A percentile compares a stretch with the other conserved stretches of the same genome.
Evolutionary conservation across 1,140 invertebrate species (phyloP).

Genomic region (Apolygus lucorum): DNA sequence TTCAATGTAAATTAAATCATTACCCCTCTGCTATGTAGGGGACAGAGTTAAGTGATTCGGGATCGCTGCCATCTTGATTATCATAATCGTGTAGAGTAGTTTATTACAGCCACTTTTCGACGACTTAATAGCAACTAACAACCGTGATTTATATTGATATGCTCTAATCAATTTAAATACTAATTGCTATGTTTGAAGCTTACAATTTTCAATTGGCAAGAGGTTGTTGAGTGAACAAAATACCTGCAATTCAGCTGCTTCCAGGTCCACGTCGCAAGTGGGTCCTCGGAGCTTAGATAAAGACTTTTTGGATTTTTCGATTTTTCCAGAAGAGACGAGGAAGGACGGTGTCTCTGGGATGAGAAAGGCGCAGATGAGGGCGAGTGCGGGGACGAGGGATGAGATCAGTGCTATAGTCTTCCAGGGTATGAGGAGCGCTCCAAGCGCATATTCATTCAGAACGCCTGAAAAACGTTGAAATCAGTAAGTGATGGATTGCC

Average conservation of each 20-base stretch:
- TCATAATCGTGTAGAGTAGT: no score
- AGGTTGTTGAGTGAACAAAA: no score
- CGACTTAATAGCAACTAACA: no score
- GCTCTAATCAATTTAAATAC: no score
- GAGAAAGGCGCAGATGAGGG: constrained; percentile 50
- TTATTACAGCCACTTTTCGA: no score
- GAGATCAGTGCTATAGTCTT: constrained; percentile 50
- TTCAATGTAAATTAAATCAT: no score
- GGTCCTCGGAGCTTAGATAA: constrained; percentile 48
- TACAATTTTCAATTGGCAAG: no score
- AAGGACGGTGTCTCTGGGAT: constrained; percentile 64
- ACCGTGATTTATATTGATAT: no score
- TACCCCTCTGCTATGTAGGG: no score
- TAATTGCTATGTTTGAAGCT: no score
- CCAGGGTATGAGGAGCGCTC: constrained; percentile 48
- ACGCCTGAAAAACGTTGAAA: constrained; percentile 32
- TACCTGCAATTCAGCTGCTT: constrained; percentile 43
- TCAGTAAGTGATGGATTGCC: neutral
- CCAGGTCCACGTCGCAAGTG: constrained; percentile 52
- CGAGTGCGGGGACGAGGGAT: constrained; percentile 47
- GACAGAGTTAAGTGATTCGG: no score
- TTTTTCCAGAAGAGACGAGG: constrained; percentile 51
- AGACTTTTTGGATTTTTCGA: constrained; percentile 50
- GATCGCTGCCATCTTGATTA: no score
- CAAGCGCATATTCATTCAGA: constrained; percentile 50